Evolutionary conservation across 35 echinoderm and acorn worm species (phyloP).

Genomic region (Holothuria glaberrima): DNA sequence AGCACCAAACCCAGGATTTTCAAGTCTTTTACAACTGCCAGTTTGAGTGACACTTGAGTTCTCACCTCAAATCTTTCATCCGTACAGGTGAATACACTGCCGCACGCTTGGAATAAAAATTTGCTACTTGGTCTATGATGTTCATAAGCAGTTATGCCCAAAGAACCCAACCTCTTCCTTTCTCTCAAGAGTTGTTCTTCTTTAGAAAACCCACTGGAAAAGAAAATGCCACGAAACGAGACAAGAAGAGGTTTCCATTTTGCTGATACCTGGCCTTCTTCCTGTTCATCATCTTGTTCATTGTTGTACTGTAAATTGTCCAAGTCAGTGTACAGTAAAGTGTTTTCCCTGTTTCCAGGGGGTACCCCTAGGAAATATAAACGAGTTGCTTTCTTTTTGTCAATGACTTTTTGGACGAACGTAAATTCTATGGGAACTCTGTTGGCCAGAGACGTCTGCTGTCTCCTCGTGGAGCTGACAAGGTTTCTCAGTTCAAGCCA

Average conservation of each 20-base stretch:
- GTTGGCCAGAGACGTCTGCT: constrained; percentile 86
- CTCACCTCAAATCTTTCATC: constrained; percentile 80
- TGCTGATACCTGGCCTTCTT: constrained; percentile 1
- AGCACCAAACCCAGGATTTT: too few relatives aligned
- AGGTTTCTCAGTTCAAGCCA: constrained; percentile 88
- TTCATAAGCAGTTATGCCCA: constrained; percentile 95
- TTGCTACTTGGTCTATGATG: constrained; percentile 69
- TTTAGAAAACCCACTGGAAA: constrained; percentile 79
- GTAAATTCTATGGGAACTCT: constrained; percentile 88
- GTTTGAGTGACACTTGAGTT: too few relatives aligned
- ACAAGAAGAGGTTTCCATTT: constrained; percentile 92
- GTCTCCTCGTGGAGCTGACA: constrained; percentile 84
- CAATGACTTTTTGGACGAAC: constrained; percentile 69
- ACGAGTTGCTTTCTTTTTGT: constrained; percentile 46
- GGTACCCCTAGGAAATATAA: constrained; percentile 93
- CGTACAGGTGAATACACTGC: constrained; percentile 86
- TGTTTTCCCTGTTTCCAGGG: constrained; percentile 91
- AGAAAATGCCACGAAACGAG: constrained; percentile 75
- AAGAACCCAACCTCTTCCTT: constrained; percentile 87
- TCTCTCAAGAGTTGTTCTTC: constrained; percentile 93
- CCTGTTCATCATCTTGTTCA: not conserved
- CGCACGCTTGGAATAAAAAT: constrained; percentile 89
- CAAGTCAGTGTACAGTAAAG: constrained; percentile 81
- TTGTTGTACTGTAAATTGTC: not conserved
- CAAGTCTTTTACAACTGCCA: too few relatives aligned